A percentile compares a stretch with the other conserved stretches of the same genome.
Evolutionary conservation across 2,113 vertebrate genomes (phyloP).

Genomic region (Actinemys pallida): DNA sequence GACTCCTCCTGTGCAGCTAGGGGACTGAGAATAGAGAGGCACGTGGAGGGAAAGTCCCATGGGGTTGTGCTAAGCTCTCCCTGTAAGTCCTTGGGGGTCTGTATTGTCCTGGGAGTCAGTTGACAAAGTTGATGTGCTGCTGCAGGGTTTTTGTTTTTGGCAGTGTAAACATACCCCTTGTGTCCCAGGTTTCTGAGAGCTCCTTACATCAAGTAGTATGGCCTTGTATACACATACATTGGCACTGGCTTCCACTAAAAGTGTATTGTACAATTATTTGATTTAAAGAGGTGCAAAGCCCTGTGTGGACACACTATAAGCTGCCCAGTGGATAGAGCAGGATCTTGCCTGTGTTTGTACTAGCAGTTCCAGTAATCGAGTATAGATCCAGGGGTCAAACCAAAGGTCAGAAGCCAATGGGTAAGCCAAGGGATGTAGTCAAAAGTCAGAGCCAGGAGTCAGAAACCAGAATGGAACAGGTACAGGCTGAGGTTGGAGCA

Average conservation of each 20-base stretch:
- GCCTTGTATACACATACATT: background rate
- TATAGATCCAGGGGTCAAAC: background rate
- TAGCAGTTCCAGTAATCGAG: background rate
- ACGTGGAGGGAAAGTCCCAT: background rate
- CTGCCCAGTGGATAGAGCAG: background rate
- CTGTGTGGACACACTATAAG: background rate
- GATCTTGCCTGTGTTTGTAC: background rate
- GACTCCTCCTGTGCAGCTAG: background rate
- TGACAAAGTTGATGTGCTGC: background rate
- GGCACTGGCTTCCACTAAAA: background rate
- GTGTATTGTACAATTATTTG: background rate
- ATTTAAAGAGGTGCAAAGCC: background rate
- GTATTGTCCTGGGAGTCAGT: background rate
- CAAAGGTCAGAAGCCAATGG: background rate
- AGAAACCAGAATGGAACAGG: background rate
- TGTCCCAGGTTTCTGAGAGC: background rate
- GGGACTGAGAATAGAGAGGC: background rate
- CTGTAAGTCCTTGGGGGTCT: background rate
- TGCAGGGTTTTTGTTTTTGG: background rate
- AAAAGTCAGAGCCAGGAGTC: background rate
- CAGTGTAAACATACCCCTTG: background rate
- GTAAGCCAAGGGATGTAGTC: background rate
- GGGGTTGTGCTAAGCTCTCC: background rate
- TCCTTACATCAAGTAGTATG: background rate
- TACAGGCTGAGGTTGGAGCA: no score